Percentiles rank a stretch among this genome's conserved stretches.
Conservation (phyloP, 2,797 vertebrate genomes). For the Alouatta caraya region DNA sequence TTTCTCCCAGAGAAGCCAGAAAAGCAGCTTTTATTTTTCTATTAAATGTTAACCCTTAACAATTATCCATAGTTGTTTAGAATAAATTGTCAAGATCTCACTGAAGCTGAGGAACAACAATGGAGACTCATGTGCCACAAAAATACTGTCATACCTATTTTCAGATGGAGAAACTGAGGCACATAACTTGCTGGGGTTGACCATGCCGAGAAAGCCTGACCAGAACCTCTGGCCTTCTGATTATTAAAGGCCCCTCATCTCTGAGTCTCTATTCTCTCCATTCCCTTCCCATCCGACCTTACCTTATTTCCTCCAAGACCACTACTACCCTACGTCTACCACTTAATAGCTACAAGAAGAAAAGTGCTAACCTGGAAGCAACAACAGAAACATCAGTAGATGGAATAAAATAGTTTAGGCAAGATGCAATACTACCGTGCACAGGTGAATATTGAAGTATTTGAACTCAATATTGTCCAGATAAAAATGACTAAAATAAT, state of each 20-base stretch:
- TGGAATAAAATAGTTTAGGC: not conserved
- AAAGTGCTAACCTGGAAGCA: slow-evolving; percentile 8
- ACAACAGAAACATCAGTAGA: not conserved
- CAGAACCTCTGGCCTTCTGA: not conserved
- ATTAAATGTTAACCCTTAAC: slow-evolving; percentile 28
- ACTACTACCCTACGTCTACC: not conserved
- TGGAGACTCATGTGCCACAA: not conserved
- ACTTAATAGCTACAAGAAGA: not conserved
- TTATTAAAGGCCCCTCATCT: not conserved
- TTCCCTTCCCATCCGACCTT: not conserved
- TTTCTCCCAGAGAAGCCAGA: not conserved
- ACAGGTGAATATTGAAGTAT: not conserved
- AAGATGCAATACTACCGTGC: not conserved
- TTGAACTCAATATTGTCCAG: slow-evolving; percentile 33
- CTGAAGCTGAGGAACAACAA: not conserved
- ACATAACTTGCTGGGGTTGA: not conserved
- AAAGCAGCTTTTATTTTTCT: slow-evolving; percentile 16
- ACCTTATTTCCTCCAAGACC: not conserved
- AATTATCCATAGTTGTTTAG: not conserved
- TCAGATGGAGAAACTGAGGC: not conserved
- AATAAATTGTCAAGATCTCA: slow-evolving; percentile 8
- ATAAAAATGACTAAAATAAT: slow-evolving; percentile 28
- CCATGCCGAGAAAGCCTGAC: not conserved
- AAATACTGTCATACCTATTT: not conserved
- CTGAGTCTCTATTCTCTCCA: not conserved